Evolutionary conservation across 2,113 vertebrate genomes (phyloP).

Genomic region (Aldabrachelys gigantea): DNA sequence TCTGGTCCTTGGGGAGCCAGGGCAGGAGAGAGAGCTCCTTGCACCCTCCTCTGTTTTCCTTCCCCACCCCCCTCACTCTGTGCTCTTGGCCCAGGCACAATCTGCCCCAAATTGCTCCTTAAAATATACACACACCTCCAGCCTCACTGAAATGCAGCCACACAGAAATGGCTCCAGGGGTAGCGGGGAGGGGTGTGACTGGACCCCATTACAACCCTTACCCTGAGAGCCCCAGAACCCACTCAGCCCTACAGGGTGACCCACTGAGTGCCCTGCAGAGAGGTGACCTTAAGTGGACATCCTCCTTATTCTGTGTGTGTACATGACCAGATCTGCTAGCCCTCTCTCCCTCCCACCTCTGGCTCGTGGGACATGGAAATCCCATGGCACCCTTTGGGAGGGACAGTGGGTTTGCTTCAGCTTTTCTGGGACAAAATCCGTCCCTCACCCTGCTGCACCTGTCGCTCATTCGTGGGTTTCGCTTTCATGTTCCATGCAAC

Average conservation of each 20-base stretch:
- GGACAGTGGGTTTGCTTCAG: neutral
- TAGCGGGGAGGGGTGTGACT: neutral
- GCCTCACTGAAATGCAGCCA: neutral
- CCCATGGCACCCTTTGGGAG: neutral
- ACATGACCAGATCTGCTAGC: neutral
- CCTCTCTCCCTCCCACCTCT: neutral
- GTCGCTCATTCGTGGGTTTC: neutral
- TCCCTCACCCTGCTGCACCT: neutral
- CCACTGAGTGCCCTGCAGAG: neutral
- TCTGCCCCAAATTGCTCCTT: neutral
- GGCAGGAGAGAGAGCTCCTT: neutral
- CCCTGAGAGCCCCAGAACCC: neutral
- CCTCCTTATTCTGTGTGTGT: neutral
- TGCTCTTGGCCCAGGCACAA: neutral
- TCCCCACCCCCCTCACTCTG: neutral
- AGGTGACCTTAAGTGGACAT: neutral
- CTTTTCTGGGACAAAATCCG: neutral
- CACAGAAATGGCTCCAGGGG: neutral
- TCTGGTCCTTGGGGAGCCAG: neutral
- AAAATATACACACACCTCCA: neutral
- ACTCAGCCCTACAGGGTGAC: neutral
- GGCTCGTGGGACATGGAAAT: neutral
- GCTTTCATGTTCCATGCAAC: neutral
- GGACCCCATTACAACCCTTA: neutral
- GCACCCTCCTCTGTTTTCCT: neutral